Conservation (phyloP, 2,113 vertebrate genomes). For the Scophthalmus maximus region DNA sequence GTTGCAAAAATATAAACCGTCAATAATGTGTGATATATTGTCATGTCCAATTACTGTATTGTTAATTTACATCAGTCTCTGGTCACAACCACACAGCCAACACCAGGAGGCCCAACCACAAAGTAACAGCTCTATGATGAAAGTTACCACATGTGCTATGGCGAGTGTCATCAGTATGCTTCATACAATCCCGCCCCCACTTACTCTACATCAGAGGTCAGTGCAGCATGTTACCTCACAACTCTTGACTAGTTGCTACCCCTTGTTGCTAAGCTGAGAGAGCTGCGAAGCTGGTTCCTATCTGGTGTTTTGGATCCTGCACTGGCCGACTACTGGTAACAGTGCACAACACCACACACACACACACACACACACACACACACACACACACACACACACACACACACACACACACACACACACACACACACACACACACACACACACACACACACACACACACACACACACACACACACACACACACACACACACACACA, state of each 20-base stretch:
- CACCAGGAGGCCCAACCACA: conserved; percentile 12
- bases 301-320: conserved; percentile 58
- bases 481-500: too few relatives aligned
- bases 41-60: neutral
- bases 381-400: neutral
- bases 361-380: neutral
- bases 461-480: neutral
- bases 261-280: conserved; percentile 76
- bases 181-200: conserved; percentile 50
- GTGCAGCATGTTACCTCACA: conserved; percentile 64
- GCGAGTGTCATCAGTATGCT: conserved; percentile 52
- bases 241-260: conserved; percentile 70
- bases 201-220: conserved; percentile 72
- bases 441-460: conserved; percentile 2
- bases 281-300: conserved; percentile 62
- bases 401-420: neutral
- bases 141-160: conserved; percentile 32
- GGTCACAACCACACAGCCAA: neutral
- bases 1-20: neutral
- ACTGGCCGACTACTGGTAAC: conserved; percentile 31
- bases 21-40: neutral
- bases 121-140: neutral
- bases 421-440: conserved; percentile 3
- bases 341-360: conserved; percentile 31
- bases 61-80: conserved; percentile 38